Base-by-base conservation (phyloP, 2,113 vertebrate genomes). In the Tragelaphus imberbis region DNA sequence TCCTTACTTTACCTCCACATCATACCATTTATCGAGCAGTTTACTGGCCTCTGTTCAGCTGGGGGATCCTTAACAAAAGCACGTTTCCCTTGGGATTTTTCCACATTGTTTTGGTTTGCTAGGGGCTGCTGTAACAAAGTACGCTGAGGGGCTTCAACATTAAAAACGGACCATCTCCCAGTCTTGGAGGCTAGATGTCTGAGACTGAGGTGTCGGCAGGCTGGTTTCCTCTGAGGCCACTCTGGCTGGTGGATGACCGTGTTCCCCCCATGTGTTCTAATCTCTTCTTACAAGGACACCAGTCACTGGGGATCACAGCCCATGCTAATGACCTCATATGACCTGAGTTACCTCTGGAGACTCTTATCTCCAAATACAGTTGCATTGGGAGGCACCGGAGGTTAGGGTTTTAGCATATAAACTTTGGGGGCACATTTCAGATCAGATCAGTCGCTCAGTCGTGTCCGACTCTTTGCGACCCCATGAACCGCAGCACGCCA, bases 1-100 rank as follows among this genome's bases (percentile, higher is more conserved):
- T 28, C 28, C 4, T 30, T 11, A 6, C 11, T 65, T n/a, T 5
- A 9, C 1, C 17, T 28, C 23, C 3, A 6, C 13, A 17, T 19
- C 7, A 2, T 84, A 23, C 21, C 7, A 0, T 71, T 21, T 16
- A 12, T 1, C 1, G 7, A 80, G 53, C 1, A 13, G 65, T 33
- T 71, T 55, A 11, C 5, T 47, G 58, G 16, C 30, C 25, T 55
- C 17, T 5, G 2, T 75, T 59, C 14, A 4, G 0, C 21, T 28
- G 36, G 9, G 21, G 27, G 2, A 30, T 59, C 17, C 33, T 51
- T 71, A 30, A 56, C 25, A 59, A 36, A 87, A 65, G 30, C 88
- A 53, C 7, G 0, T 65, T 53, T 68, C 61, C 77, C 21, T 56
- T 44, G 55, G 19, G 61, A 55, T 9, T 88, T 84, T 61, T 30